Base-by-base conservation (phyloP, 2,797 vertebrate species). In the Ciconia nigra region DNA sequence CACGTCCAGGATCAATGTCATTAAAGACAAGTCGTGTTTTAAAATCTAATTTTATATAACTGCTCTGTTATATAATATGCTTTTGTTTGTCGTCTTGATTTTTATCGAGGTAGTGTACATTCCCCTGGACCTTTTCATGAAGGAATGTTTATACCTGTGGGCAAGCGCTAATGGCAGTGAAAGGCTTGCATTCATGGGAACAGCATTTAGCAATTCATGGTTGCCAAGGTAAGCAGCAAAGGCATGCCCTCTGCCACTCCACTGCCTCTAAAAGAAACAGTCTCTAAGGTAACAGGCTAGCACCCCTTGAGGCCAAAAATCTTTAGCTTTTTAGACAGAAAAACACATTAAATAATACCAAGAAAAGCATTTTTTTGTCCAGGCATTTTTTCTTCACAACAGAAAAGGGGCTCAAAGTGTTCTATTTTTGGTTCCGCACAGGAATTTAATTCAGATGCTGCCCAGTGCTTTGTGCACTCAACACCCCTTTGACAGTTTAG, bases 211-310 rank as follows among this genome's bases (percentile, higher is more conserved):
- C 94, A 89, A 94, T 95, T 97, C 96, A 96, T 77, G 85, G 96
- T 97, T 98, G 98, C 98, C 98, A 98, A 98, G 97, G 97, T 98
- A 98, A 98, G 98, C 98, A 98, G 97, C 79, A 90, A 96, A 98
- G 98, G 98, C 98, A 98, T 98, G 98, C 96, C 96, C 97, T 98
- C 96, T 97, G 96, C 97, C 97, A 98, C 96, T 97, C 95, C 87
- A 77, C 59, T 96, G 96, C 95, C 93, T 98, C 95, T 92, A 96
- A 98, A 98, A 98, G 97, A 98, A 98, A 97, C 95, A 98, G 98
- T 98, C 97, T 98, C 97, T 95, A 97, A 97, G 97, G 97, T 96
- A 98, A 98, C 98, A 97, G 97, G 96, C 97, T 96, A 98, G 97
- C 95, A 98, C 97, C 97, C 97, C 97, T 97, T 76, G 85, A 97